These are phyloP conservation scores for Smutsia gigantea DNA, from an alignment of 2,797 vertebrate genomes.

Conservation along the genomic window DNA sequence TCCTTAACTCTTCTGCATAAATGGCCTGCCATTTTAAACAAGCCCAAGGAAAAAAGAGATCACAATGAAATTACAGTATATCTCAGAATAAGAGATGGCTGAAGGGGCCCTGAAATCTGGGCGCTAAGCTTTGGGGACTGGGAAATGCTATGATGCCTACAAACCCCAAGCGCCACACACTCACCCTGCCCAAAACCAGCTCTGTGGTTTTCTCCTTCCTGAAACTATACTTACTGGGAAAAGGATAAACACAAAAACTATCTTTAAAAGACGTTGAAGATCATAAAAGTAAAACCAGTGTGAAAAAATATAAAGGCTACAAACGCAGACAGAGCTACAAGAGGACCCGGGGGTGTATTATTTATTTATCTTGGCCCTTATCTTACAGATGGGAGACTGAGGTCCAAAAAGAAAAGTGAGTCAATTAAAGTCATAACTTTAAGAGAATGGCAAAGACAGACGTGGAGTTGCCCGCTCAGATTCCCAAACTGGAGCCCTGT, in stretches of 20 bases:
- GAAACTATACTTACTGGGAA: slow-evolving; percentile 58
- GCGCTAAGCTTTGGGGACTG: slow-evolving; percentile 72
- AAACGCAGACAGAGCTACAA: not conserved
- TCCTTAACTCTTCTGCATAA: not conserved
- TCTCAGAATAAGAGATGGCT: slow-evolving; percentile 37
- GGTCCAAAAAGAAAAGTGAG: not conserved
- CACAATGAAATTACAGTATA: slow-evolving; percentile 69
- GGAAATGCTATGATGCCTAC: slow-evolving; percentile 67
- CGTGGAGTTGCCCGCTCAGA: not conserved
- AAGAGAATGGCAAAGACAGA: not conserved
- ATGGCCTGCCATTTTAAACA: slow-evolving; percentile 46
- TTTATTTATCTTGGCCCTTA: not conserved
- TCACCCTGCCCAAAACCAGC: slow-evolving; percentile 67
- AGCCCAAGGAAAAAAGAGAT: slow-evolving; percentile 11
- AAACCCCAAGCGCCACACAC: slow-evolving; percentile 67
- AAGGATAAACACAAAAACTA: slow-evolving; percentile 45
- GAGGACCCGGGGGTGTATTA: not conserved
- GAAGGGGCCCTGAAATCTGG: slow-evolving; percentile 38
- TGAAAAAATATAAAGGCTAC: not conserved
- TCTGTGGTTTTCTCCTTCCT: slow-evolving; percentile 66
- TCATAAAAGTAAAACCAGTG: slow-evolving; percentile 36
- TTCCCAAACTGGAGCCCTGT: not conserved
- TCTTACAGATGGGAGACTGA: not conserved
- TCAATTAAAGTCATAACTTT: not conserved
- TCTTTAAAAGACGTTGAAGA: not conserved